phyloP scores from a whole-genome alignment of 1,140 invertebrate species.

The Eurosta solidaginis region DNA sequence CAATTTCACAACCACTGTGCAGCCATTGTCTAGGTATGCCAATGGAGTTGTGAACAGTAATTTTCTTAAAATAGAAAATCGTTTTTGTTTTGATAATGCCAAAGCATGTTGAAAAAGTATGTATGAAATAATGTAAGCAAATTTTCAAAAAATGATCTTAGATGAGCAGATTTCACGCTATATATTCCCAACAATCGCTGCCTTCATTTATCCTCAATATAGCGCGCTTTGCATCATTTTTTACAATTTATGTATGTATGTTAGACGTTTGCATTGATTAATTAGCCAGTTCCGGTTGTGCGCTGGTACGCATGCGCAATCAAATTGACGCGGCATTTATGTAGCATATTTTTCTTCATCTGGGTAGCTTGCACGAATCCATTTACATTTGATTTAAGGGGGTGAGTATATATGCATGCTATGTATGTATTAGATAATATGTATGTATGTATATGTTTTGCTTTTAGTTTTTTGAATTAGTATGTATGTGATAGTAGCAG shows the following conservation, averaged over 20 bases:
- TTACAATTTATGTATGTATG: too few relatives aligned
- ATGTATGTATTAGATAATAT: too few relatives aligned
- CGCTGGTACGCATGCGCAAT: not conserved
- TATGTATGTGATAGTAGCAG: constrained; percentile 10
- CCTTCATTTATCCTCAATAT: not conserved
- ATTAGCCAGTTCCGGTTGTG: not conserved
- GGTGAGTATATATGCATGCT: not conserved
- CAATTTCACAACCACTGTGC: too few relatives aligned
- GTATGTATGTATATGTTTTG: too few relatives aligned
- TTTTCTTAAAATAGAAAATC: too few relatives aligned
- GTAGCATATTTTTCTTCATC: constrained; percentile 19
- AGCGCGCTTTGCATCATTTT: not conserved
- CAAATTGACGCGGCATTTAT: not conserved
- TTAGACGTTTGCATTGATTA: too few relatives aligned
- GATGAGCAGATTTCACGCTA: not conserved
- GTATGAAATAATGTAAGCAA: not conserved
- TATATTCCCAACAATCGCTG: not conserved
- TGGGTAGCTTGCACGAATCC: constrained; percentile 26
- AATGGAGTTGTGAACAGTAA: too few relatives aligned
- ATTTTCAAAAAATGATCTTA: constrained; percentile 11
- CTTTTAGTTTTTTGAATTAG: constrained; percentile 18
- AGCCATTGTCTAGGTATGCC: too few relatives aligned
- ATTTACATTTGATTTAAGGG: not conserved
- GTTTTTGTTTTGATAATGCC: too few relatives aligned
- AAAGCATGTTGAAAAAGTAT: not conserved